Conservation (phyloP, 2,888 invertebrate species). For the Leucoma salicis region DNA sequence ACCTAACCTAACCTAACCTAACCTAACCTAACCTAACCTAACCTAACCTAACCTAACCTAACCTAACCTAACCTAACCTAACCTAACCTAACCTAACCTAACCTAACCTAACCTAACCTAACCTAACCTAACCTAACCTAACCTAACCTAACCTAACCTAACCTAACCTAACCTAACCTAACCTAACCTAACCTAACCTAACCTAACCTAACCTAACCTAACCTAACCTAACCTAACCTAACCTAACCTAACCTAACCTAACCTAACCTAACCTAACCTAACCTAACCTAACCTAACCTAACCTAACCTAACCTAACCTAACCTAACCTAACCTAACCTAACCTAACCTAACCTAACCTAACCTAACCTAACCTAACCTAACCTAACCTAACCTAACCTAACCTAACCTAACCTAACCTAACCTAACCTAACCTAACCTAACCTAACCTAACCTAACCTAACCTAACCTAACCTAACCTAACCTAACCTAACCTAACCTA, state of each 20-base stretch:
- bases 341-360: conserved; percentile 12
- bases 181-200: conserved; percentile 13
- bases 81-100: conserved; percentile 13
- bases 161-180: conserved; percentile 18
- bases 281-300: conserved; percentile 20
- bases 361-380: conserved; percentile 15
- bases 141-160: conserved; percentile 17
- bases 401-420: conserved; percentile 18
- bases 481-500: conserved; percentile 14
- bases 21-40: conserved; percentile 15
- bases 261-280: conserved; percentile 23
- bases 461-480: conserved; percentile 16
- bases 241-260: conserved; percentile 10
- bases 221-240: conserved; percentile 20
- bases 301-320: conserved; percentile 26
- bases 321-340: conserved; percentile 25
- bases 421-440: conserved; percentile 21
- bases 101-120: conserved; percentile 16
- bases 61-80: conserved; percentile 12
- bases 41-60: conserved; percentile 6
- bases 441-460: conserved; percentile 16
- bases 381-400: conserved; percentile 18
- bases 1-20: conserved; percentile 11
- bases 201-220: conserved; percentile 20
- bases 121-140: conserved; percentile 18